phyloP scores from a whole-genome alignment of 2,888 invertebrate genomes.

The Oxytorus armatus region DNA sequence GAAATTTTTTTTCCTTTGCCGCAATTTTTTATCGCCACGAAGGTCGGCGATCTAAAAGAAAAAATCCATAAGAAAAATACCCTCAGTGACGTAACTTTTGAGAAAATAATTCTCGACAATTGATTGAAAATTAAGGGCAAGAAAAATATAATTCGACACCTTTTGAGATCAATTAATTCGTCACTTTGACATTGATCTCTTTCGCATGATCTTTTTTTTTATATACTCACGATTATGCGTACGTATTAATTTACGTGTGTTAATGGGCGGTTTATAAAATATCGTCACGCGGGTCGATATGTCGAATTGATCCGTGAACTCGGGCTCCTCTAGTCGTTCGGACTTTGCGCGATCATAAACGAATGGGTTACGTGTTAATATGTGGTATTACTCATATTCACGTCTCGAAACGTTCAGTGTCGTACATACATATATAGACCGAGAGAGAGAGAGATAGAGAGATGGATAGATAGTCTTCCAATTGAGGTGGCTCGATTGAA shows the following conservation, averaged over 20 bases:
- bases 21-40: background rate
- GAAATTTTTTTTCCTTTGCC: background rate
- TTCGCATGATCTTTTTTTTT: too few species aligned
- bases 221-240: too few species aligned
- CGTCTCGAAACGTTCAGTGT: constrained; percentile 8
- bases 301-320: constrained; percentile 44
- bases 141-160: constrained; percentile 9
- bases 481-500: constrained; percentile 61
- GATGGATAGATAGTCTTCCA: constrained; percentile 13
- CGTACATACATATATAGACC: background rate
- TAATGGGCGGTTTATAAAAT: constrained; percentile 29
- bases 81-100: background rate
- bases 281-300: constrained; percentile 15
- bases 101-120: constrained; percentile 17
- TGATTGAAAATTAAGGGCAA: constrained; percentile 12
- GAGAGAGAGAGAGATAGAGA: background rate
- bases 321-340: constrained; percentile 41
- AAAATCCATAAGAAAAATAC: background rate
- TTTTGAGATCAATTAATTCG: constrained; percentile 18
- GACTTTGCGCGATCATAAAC: constrained; percentile 26
- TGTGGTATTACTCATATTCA: background rate
- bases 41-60: constrained; percentile 6
- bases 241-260: background rate
- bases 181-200: constrained; percentile 37
- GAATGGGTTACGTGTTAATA: background rate